Conservation (phyloP, 2,113 vertebrate species). For the Corapipo altera region DNA sequence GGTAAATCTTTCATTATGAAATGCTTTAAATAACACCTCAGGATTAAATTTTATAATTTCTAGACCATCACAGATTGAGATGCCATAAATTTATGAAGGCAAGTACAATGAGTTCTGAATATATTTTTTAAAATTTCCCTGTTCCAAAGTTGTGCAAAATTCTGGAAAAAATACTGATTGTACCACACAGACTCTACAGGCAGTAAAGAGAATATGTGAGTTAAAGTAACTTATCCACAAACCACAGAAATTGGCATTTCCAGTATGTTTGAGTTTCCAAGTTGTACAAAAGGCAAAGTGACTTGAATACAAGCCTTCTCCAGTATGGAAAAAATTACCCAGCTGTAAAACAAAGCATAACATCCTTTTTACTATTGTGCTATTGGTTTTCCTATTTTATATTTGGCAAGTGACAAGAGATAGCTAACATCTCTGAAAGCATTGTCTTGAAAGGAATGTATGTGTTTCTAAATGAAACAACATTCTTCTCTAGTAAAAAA, state of each 20-base stretch:
- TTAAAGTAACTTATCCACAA: neutral
- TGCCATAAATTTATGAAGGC: neutral
- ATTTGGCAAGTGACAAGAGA: neutral
- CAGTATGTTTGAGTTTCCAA: neutral
- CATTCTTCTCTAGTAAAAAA: neutral
- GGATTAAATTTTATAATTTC: neutral
- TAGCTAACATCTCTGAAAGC: neutral
- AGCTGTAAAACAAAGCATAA: neutral
- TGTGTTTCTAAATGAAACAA: neutral
- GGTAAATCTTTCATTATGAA: neutral
- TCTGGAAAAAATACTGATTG: neutral
- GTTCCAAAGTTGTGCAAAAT: neutral
- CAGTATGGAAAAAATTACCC: neutral
- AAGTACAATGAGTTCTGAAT: neutral
- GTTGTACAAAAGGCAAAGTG: neutral
- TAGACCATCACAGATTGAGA: neutral
- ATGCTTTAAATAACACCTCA: conserved; percentile 9
- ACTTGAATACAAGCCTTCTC: neutral
- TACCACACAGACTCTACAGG: neutral
- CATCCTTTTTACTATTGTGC: neutral
- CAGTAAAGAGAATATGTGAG: neutral
- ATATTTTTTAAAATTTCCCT: neutral
- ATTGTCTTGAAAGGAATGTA: neutral
- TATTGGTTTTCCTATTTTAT: neutral
- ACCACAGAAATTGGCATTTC: neutral